Percentiles rank a stretch among this genome's conserved stretches.
Evolutionary conservation across 2,113 vertebrate species (phyloP).

Genomic region (Sapayoa aenigma): DNA sequence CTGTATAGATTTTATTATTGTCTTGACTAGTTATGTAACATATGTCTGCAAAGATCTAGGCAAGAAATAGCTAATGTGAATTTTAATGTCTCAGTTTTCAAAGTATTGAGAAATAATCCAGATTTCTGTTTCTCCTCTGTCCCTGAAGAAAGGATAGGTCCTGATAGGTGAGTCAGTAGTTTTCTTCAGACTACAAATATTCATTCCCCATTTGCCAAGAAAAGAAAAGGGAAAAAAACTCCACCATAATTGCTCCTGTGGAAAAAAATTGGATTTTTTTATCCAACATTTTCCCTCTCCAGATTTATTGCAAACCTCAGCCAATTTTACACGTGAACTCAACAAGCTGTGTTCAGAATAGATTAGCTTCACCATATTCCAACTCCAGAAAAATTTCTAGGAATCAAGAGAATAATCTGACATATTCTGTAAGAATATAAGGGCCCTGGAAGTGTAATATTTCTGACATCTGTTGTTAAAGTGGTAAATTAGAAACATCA

Average conservation of each 20-base stretch:
- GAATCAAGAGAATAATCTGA: background rate
- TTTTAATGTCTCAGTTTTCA: background rate
- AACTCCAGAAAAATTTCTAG: conserved; percentile 20
- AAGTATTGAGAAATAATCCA: background rate
- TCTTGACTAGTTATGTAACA: background rate
- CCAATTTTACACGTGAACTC: background rate
- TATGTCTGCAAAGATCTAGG: background rate
- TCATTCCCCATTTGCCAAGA: background rate
- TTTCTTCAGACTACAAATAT: background rate
- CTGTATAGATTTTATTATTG: background rate
- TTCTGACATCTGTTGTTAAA: background rate
- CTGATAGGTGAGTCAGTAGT: background rate
- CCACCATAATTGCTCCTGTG: background rate
- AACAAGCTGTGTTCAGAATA: background rate
- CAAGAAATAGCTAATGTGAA: background rate
- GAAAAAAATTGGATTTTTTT: conserved; percentile 7
- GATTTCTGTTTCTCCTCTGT: background rate
- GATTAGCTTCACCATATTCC: background rate
- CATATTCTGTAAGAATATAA: background rate
- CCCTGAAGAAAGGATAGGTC: background rate
- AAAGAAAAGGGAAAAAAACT: fast-evolving
- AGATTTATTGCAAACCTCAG: background rate
- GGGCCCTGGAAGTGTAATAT: background rate
- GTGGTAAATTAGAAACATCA: background rate
- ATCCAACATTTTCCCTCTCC: background rate